Base-by-base conservation (phyloP, 1,140 invertebrate species). In the Drosophila lowei region DNA sequence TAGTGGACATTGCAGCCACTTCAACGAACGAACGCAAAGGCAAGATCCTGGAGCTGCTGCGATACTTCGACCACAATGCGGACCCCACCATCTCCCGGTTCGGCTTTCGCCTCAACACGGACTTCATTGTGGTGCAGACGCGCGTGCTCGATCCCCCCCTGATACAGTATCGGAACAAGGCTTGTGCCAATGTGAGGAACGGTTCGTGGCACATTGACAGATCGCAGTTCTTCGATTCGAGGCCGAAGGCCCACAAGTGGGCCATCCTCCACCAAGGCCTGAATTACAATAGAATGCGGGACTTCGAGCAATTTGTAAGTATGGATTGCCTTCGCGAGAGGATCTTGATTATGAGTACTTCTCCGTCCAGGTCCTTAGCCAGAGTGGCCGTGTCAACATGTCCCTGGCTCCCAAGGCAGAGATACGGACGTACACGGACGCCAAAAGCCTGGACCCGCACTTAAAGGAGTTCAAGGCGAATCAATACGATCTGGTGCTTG, bases 1-100 rank as follows among this genome's bases (percentile, higher is more conserved):
- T 96, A 94, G 95, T 97, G 0, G 90, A 77, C 30, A 91, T 91
- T 44, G 93, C 95, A 1, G 95, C 95, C 1, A 95, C 94, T 0
- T 77, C 91, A 5, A 94, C 95, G 0, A 76, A 92, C 2, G 83
- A 72, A 0, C 92, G 95, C 0, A 94, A 94, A 76, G 1, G 62
- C 0, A 96, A 94, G 80, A 96, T 96, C 25, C 90, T 93, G 77
- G 85, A 93, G 7, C 91, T 93, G 11, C 92, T 95, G 30, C 72
- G 77, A 38, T 89, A 81, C 67, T 85, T 92, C 3, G 64, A 92
- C 2, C 93, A 93, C 59, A 93, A 94, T 62, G 0, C 62, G 0
- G 90, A 94, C 83, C 88, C 88, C 0, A 91, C 84, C 3, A 83
- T 95, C 4, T 71, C 90, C 74, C 94, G 94, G 65, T 95, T 95